A percentile compares a stretch with the other conserved stretches of the same genome.
phyloP scores from a whole-genome alignment of 2,888 invertebrate genomes.

The Lordiphosa andalusiaca region DNA sequence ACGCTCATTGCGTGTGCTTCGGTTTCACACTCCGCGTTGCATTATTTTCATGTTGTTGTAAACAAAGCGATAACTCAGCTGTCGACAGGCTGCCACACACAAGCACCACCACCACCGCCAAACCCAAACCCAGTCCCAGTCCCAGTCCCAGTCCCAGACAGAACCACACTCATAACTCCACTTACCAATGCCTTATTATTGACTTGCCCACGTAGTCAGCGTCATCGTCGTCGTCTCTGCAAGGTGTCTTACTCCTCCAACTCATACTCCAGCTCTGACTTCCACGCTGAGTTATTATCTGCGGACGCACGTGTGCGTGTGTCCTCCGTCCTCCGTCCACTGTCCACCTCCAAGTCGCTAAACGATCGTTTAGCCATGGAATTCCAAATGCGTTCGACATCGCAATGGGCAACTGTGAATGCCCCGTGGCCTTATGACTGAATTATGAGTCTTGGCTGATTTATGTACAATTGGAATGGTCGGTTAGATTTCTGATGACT shows the following conservation, averaged over 20 bases:
- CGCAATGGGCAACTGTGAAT: constrained; percentile 18
- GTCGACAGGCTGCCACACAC: constrained; percentile 45
- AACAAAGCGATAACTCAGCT: constrained; percentile 69
- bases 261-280: background rate
- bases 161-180: constrained; percentile 10
- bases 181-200: constrained; percentile 25
- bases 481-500: constrained; percentile 48
- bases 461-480: constrained; percentile 50
- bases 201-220: constrained; percentile 21
- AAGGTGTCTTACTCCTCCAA: constrained; percentile 25
- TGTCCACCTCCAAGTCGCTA: constrained; percentile 35
- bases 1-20: constrained; percentile 50
- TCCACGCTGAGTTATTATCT: too few relatives aligned
- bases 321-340: constrained; percentile 28
- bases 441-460: constrained; percentile 60
- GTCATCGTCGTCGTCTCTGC: constrained; percentile 4
- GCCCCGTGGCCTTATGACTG: constrained; percentile 31
- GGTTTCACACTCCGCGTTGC: constrained; percentile 31
- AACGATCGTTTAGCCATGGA: constrained; percentile 60
- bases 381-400: constrained; percentile 23
- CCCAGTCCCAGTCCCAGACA: constrained; percentile 4
- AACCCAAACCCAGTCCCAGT: constrained; percentile 12
- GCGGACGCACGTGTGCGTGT: constrained; percentile 40
- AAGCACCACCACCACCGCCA: constrained; percentile 10
- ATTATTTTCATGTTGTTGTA: constrained; percentile 62